Base-by-base conservation (phyloP, 2,888 invertebrate species). In the Melanophora roralis region DNA sequence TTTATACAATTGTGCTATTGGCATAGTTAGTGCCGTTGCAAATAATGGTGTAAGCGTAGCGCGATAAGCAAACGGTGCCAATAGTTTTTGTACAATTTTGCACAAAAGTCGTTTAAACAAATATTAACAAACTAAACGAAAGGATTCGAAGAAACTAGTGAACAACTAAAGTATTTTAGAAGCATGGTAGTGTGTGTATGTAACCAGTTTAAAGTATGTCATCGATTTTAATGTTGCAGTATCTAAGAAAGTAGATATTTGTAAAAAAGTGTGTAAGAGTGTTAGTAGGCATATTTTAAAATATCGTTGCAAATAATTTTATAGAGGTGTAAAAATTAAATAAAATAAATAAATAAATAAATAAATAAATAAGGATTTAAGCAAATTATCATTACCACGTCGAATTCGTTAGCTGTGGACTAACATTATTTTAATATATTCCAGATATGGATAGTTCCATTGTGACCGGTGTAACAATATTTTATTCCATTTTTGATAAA, bases 171-270 rank as follows among this genome's bases (percentile, higher is more conserved):
- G 14, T 12, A 49, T 49, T 55, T n/a, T 5, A 21, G 36, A 19
- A 19, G 6, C 14, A 38, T 45, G n/a, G 55, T 49, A 14, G 43
- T 27, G 27, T 27, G 27, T 27, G 27, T 62, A 27, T 49, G 36
- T 34, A 47, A 45, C 51, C 47, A 57, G 67, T 59, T 49, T 16
- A 62, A 80, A 67, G 65, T 72, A 27, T 80, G 79, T 55, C 71
- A 80, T 80, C 75, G 79, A 80, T 80, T 80, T 74, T 75, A n/a
- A n/a, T 76, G 40, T 62, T 62, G 43, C 69, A 55, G n/a, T n/a
- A n/a, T n/a, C n/a, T n/a, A n/a, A n/a, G n/a, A n/a, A n/a, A n/a
- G n/a, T n/a, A n/a, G n/a, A n/a, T n/a, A n/a, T n/a, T n/a, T n/a
- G n/a, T 32, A 16, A 59, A 49, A 40, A 55, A 65, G 47, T 64